These are phyloP conservation scores for Rhinogobius similis DNA, from an alignment of 2,113 vertebrate genomes.

Conservation along the genomic window DNA sequence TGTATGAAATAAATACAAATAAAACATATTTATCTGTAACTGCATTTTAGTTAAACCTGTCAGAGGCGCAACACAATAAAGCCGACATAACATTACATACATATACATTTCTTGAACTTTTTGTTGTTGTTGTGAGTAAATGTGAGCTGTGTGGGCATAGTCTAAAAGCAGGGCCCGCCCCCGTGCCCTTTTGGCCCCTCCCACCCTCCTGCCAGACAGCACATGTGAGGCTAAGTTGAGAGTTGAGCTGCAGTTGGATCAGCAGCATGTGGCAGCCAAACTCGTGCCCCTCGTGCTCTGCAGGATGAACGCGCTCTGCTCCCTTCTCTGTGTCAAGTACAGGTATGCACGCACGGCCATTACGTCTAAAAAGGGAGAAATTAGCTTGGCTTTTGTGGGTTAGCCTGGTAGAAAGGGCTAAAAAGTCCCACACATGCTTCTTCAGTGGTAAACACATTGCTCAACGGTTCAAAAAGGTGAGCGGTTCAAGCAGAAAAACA, in stretches of 20 bases:
- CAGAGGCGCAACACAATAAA: no score
- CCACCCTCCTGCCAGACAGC: not conserved
- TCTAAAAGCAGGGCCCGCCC: no score
- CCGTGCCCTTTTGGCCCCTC: not conserved
- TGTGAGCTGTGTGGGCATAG: not conserved
- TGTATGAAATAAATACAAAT: no score
- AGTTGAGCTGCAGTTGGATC: slow-evolving; percentile 7
- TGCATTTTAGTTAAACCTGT: no score
- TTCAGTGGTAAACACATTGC: not conserved
- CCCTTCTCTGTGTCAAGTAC: slow-evolving; percentile 61
- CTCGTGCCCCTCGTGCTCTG: slow-evolving; percentile 17
- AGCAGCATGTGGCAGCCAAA: slow-evolving; percentile 36
- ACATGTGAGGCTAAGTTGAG: slow-evolving; percentile 3
- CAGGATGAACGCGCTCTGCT: slow-evolving; percentile 55
- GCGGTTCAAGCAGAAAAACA: not conserved
- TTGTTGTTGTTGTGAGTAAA: no score
- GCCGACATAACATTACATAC: no score
- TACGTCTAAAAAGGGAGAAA: not conserved
- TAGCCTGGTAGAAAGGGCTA: slow-evolving; percentile 5
- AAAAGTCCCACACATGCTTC: not conserved
- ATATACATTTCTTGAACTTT: no score
- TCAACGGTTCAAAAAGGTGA: not conserved
- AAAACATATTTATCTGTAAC: no score
- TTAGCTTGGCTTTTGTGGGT: not conserved
- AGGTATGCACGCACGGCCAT: slow-evolving; percentile 29